phyloP scores from a whole-genome alignment of 2,113 vertebrate genomes.

The Fukomys damarensis region DNA sequence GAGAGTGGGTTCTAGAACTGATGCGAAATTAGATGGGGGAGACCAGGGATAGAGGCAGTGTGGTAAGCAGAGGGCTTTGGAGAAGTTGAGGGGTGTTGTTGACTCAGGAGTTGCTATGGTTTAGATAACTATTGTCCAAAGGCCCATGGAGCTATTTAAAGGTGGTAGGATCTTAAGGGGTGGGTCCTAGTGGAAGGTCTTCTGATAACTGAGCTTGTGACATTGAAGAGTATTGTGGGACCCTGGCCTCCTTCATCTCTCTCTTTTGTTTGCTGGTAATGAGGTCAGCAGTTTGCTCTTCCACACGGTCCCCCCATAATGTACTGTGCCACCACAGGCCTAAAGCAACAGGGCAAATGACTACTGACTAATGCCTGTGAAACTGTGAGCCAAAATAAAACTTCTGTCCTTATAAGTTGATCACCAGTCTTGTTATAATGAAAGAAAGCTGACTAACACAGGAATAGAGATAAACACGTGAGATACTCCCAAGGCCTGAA shows the following conservation, averaged over 20 bases:
- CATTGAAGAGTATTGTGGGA: background rate
- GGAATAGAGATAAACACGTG: background rate
- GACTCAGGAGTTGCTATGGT: background rate
- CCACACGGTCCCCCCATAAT: background rate
- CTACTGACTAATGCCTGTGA: background rate
- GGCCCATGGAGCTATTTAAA: background rate
- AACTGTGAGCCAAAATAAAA: background rate
- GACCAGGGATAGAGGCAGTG: accelerated
- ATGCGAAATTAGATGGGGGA: background rate
- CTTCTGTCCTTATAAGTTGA: background rate
- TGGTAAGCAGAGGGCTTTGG: background rate
- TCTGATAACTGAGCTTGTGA: background rate
- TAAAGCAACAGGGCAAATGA: background rate
- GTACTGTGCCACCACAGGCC: background rate
- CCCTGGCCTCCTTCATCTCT: background rate
- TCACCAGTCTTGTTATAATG: background rate
- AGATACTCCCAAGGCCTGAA: background rate
- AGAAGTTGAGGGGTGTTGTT: background rate
- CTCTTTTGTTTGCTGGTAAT: background rate
- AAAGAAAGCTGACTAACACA: background rate
- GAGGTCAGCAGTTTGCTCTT: background rate
- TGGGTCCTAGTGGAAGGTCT: background rate
- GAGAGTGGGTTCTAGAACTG: background rate
- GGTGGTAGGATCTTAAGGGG: background rate
- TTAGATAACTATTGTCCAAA: background rate